Conservation (phyloP, 2,797 vertebrate genomes). For the Uromys caudimaculatus region DNA sequence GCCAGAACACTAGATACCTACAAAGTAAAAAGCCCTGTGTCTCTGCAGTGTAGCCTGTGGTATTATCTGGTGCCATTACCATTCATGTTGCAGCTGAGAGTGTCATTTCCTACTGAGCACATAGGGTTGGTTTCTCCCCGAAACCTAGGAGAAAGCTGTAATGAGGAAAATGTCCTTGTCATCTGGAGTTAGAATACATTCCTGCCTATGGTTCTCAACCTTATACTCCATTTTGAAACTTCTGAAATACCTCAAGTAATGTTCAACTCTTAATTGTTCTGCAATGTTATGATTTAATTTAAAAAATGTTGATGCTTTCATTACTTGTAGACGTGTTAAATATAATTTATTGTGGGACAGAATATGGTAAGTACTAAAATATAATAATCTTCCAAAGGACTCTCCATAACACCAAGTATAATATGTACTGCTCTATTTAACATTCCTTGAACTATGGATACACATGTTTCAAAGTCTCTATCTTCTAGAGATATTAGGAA, state of each 20-base stretch:
- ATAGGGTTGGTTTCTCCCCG: neutral
- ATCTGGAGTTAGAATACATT: neutral
- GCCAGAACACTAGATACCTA: neutral
- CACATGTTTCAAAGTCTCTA: neutral
- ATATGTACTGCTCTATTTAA: neutral
- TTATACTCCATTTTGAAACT: neutral
- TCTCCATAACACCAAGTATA: neutral
- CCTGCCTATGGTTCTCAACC: neutral
- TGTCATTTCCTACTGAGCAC: neutral
- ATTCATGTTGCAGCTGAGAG: neutral
- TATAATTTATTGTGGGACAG: slow-evolving; percentile 22
- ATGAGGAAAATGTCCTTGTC: neutral
- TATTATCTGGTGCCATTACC: neutral
- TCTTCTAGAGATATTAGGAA: neutral
- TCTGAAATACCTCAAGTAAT: neutral
- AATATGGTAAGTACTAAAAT: neutral
- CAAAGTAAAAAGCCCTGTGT: no score
- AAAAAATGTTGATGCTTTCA: neutral
- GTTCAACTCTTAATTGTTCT: neutral
- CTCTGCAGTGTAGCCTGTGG: neutral
- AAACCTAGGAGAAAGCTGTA: neutral
- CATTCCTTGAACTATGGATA: neutral
- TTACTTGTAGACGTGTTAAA: slow-evolving; percentile 29
- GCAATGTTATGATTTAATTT: slow-evolving; percentile 57
- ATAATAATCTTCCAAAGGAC: neutral